Percentiles rank a stretch among this genome's conserved stretches.
These are phyloP conservation scores for Furnarius figulus DNA, from an alignment of 2,113 vertebrate species.

Conservation along the genomic window DNA sequence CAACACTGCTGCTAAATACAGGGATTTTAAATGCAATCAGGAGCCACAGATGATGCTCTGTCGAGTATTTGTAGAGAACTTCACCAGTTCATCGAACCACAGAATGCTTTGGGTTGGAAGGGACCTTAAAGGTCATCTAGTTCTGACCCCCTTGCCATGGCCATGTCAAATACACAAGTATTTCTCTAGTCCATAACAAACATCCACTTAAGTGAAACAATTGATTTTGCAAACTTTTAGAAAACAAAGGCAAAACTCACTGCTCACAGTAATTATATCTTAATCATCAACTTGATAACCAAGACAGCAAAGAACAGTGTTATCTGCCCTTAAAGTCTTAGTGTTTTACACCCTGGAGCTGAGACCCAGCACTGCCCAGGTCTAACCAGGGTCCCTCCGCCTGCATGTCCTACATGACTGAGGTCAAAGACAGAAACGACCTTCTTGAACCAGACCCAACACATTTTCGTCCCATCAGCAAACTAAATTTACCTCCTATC, in stretches of 20 bases:
- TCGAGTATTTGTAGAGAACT: neutral
- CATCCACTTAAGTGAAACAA: neutral
- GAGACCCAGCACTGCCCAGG: neutral
- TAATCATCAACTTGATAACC: accelerated
- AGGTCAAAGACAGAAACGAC: neutral
- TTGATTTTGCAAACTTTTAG: neutral
- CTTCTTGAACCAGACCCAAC: neutral
- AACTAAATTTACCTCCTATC: neutral
- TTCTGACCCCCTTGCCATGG: neutral
- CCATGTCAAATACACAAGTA: accelerated
- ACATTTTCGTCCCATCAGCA: neutral
- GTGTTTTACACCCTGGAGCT: neutral
- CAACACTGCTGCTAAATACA: neutral
- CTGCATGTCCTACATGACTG: accelerated
- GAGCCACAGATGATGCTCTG: neutral
- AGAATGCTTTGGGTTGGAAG: neutral
- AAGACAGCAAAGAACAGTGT: neutral
- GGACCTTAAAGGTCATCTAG: neutral
- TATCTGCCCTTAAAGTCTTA: too few relatives aligned
- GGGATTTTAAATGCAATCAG: neutral
- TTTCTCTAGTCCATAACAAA: neutral
- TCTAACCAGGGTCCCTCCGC: neutral
- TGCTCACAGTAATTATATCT: neutral
- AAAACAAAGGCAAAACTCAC: neutral
- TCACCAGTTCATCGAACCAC: neutral